A percentile compares a stretch with the other conserved stretches of the same genome.
Conservation (phyloP, 2,888 invertebrate genomes). For the Mythimna impura region DNA sequence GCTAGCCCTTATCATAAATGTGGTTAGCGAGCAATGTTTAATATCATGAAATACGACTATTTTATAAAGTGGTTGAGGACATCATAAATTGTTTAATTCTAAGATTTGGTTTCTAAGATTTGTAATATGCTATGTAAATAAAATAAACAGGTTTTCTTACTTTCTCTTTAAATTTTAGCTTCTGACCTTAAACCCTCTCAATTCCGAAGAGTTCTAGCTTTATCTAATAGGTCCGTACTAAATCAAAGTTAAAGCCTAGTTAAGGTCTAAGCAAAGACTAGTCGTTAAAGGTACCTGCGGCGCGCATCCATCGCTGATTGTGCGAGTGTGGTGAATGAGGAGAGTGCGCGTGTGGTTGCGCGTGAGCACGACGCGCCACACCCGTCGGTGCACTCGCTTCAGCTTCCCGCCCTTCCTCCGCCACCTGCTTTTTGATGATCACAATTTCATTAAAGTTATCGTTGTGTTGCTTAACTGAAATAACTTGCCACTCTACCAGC, state of each 20-base stretch:
- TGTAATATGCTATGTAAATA: background rate
- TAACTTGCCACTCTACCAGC: background rate
- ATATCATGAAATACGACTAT: background rate
- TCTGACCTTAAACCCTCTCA: background rate
- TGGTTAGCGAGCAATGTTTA: background rate
- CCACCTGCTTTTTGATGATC: slow-evolving; percentile 68
- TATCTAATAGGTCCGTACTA: background rate
- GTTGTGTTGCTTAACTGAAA: background rate
- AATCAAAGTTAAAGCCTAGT: background rate
- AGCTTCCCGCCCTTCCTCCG: slow-evolving; percentile 95
- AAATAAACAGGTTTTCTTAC: too few relatives aligned
- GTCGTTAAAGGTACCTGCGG: slow-evolving; percentile 61
- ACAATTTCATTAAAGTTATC: background rate
- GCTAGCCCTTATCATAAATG: background rate
- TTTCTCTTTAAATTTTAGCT: too few relatives aligned
- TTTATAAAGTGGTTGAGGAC: background rate
- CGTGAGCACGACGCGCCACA: slow-evolving; percentile 69
- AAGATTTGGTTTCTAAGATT: background rate
- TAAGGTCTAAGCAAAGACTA: background rate
- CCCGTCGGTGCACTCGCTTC: slow-evolving; percentile 91
- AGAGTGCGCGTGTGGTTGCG: slow-evolving; percentile 69
- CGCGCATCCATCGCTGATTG: slow-evolving; percentile 88
- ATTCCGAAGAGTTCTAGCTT: background rate
- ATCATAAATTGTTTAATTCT: background rate
- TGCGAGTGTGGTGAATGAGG: slow-evolving; percentile 73